phyloP scores from a whole-genome alignment of 2,113 vertebrate species.

The Acanthisitta chloris region DNA sequence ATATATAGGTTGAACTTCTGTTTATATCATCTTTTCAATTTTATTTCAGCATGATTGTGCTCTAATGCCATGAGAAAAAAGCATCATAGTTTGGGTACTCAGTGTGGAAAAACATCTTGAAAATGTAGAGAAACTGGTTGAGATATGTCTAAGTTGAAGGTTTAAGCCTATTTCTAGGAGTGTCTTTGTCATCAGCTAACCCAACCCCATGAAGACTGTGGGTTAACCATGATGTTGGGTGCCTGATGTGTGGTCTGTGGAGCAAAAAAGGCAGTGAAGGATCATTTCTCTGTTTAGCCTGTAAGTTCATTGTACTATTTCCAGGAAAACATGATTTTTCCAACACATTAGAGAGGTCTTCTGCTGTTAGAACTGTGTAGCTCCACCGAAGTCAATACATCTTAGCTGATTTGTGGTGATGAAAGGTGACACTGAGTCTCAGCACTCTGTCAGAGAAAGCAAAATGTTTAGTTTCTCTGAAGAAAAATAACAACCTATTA shows the following conservation, averaged over 20 bases:
- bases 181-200: neutral
- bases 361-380: neutral
- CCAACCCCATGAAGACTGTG: neutral
- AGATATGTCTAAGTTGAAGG: neutral
- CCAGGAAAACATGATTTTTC: neutral
- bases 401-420: neutral
- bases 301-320: neutral
- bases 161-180: neutral
- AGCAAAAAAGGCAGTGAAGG: neutral
- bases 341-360: neutral
- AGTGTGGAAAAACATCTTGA: neutral
- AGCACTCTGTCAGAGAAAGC: neutral
- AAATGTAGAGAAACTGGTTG: neutral
- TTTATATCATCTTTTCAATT: accelerated
- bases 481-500: neutral
- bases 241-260: accelerated
- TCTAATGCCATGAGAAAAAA: neutral
- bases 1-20: neutral
- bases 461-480: neutral
- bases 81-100: accelerated
- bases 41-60: neutral
- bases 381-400: neutral
- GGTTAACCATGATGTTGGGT: neutral
- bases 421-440: neutral
- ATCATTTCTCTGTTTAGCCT: neutral